Evolutionary conservation across 2,888 invertebrate genomes (phyloP), one percentile per base, ranked within the genome.

Genomic region (Suillia variegata): DNA sequence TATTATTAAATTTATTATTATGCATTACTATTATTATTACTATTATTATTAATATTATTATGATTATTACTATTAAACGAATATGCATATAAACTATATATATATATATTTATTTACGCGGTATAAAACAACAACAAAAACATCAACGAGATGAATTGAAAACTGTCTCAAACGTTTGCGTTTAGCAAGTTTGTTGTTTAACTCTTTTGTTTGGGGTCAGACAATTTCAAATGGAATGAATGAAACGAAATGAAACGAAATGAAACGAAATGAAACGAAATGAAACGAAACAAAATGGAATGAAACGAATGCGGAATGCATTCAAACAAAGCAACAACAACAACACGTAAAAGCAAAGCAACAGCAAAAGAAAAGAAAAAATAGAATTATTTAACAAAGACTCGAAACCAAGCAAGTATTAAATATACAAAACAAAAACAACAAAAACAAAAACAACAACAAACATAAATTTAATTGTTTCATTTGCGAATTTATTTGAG

Each of bases 351-450:
- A n/a, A n/a, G n/a, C n/a, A n/a, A n/a, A n/a, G n/a, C n/a, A n/a
- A n/a, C n/a, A n/a, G n/a, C n/a, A n/a, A n/a, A n/a, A n/a, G n/a
- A n/a, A n/a, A n/a, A n/a, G n/a, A n/a, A n/a, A n/a, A n/a, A n/a
- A n/a, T n/a, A n/a, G n/a, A n/a, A n/a, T n/a, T n/a, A n/a, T n/a
- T n/a, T n/a, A n/a, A 67, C 68, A 74, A 80, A 80, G 80, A 81
- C 80, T 81, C 80, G 74, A 80, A 81, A 77, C 80, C 80, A 80
- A 73, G 74, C 75, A 81, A 80, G 80, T 80, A 80, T 80, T 80
- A 80, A 76, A 69, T 71, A 76, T 68, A 67, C 71, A 67, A 66
- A 58, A 56, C 33, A 20, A 21, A 34, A 1, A 42, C 24, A 21
- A 45, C n/a, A 26, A 59, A n/a, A n/a, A n/a, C n/a, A n/a, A n/a